Evolutionary conservation across 2,888 invertebrate species (phyloP), one percentile per base, ranked within the genome.

Genomic region (Harpalus rubripes): DNA sequence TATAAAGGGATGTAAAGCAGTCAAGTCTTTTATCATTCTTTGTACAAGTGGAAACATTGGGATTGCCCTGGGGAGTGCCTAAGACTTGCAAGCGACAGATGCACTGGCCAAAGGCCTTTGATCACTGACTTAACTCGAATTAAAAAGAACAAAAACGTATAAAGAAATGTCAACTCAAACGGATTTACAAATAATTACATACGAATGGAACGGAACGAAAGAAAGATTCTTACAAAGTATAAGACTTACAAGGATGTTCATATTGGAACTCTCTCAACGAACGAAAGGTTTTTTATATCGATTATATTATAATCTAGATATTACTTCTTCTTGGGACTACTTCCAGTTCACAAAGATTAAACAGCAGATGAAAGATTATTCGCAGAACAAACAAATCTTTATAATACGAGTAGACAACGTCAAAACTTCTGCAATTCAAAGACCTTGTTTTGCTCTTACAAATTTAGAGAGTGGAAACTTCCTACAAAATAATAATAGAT

Each of bases 41-140:
- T 68, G 68, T 68, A 68, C 44, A 68, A 68, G 32, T 68, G 32
- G 68, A 68, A 68, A 68, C 68, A 68, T 68, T 68, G 32, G 68
- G 68, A n/a, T 10, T 68, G 68, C 68, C 68, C 68, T 39, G 15
- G 68, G 68, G 68, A 68, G 0, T 5, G 44, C 44, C 44, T 12
- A 52, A 52, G 44, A 52, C 44, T 52, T 52, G 44, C 44, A 52
- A 52, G 44, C 44, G 44, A 52, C 44, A 52, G 44, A 52, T 52
- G 44, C 44, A 52, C 44, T 12, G 44, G 44, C 44, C 44, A 52
- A 32, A 12, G 44, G 2, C 44, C 44, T 52, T 52, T 52, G 44
- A 52, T 52, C 44, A 8, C 44, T 7, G 44, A 8, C 44, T 52
- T 52, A 44, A 52, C 44, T 52, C 44, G 12, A 52, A 52, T 52